phyloP scores from a whole-genome alignment of 1,140 invertebrate genomes.

The Listronotus oregonensis region DNA sequence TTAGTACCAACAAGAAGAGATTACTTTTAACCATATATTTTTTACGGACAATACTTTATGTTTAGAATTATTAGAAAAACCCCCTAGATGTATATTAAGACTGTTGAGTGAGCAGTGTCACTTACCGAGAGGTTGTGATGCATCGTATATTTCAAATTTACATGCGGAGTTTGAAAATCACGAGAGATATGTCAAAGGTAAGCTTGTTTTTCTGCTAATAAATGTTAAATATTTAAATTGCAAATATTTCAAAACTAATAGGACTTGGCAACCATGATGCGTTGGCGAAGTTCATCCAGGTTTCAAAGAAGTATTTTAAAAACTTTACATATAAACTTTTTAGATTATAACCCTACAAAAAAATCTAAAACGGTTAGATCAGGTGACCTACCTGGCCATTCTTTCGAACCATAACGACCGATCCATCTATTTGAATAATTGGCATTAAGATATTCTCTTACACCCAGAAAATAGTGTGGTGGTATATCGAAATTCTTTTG shows the following conservation, averaged over 20 bases:
- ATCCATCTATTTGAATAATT: too few relatives aligned
- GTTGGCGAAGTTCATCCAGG: too few relatives aligned
- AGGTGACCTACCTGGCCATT: too few relatives aligned
- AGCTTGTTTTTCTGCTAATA: background rate
- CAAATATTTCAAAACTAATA: background rate
- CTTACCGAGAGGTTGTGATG: slow-evolving; percentile 91
- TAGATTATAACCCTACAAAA: too few relatives aligned
- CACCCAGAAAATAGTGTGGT: too few relatives aligned
- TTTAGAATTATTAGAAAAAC: slow-evolving; percentile 88
- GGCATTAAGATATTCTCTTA: too few relatives aligned
- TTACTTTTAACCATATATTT: slow-evolving; percentile 85
- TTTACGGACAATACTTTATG: slow-evolving; percentile 91
- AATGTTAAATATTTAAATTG: background rate
- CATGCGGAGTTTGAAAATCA: slow-evolving; percentile 88
- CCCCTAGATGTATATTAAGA: slow-evolving; percentile 86
- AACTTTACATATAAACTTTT: too few relatives aligned
- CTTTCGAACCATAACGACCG: too few relatives aligned
- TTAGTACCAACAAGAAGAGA: slow-evolving; percentile 87
- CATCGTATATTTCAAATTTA: slow-evolving; percentile 87
- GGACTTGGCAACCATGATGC: too few relatives aligned
- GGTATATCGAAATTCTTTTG: too few relatives aligned
- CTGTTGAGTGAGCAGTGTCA: slow-evolving; percentile 90
- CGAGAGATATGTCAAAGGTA: slow-evolving; percentile 84
- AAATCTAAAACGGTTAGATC: too few relatives aligned
- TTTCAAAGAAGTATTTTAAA: too few relatives aligned